phyloP scores from a whole-genome alignment of 2,888 invertebrate genomes.

The Hedya salicella region DNA sequence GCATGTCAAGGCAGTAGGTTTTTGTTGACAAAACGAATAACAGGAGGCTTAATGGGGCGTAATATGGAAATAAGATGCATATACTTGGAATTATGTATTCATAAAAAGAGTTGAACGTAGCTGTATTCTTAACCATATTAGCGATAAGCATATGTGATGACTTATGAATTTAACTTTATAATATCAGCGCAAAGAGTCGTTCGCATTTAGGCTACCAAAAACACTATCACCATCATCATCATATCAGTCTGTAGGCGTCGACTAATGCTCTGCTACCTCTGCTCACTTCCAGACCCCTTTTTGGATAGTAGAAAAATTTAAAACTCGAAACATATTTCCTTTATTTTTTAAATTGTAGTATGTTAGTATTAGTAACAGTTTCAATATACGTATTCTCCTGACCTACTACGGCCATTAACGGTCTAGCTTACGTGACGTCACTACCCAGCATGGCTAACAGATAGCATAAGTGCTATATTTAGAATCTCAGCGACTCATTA shows the following conservation, averaged over 20 bases:
- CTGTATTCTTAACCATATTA: conserved; percentile 16
- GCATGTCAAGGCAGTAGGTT: conserved; percentile 36
- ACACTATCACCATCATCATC: too few relatives aligned
- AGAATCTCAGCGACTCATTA: conserved; percentile 81
- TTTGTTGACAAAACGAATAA: conserved; percentile 45
- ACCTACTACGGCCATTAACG: conserved; percentile 6
- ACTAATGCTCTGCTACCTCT: too few relatives aligned
- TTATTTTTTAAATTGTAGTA: not conserved
- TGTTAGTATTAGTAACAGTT: not conserved
- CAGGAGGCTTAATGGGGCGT: conserved; percentile 42
- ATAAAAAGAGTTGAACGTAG: conserved; percentile 31
- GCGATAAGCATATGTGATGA: not conserved
- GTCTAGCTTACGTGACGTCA: conserved; percentile 16
- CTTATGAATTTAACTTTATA: not conserved
- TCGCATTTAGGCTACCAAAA: not conserved
- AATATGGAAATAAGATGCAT: conserved; percentile 32
- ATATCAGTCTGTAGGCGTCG: too few relatives aligned
- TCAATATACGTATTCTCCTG: not conserved
- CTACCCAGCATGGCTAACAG: conserved; percentile 39
- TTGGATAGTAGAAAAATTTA: too few relatives aligned
- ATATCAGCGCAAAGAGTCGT: not conserved
- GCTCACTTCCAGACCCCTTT: too few relatives aligned
- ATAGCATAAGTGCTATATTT: conserved; percentile 83
- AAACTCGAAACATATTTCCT: too few relatives aligned
- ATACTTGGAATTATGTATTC: conserved; percentile 22